These are phyloP conservation scores for Melinopterus prodromus DNA, from an alignment of 2,888 invertebrate species.

Conservation along the genomic window DNA sequence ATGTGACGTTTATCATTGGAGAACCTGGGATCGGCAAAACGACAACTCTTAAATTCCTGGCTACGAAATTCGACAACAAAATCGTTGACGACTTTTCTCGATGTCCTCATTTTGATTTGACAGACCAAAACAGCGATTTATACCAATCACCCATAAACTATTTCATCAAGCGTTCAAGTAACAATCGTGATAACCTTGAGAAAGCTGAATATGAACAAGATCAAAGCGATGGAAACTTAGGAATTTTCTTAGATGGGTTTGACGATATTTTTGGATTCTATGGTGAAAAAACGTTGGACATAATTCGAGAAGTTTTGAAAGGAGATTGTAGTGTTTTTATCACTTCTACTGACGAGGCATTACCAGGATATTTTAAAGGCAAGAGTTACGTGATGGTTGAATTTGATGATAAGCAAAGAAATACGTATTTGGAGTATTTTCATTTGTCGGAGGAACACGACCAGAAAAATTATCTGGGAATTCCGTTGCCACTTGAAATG, in stretches of 20 bases:
- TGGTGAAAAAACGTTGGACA: not conserved
- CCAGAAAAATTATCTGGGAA: not conserved
- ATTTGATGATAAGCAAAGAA: not conserved
- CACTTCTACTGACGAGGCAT: not conserved
- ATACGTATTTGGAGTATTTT: not conserved
- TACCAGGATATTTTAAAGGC: not conserved
- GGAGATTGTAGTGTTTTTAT: not conserved
- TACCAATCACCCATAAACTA: not conserved
- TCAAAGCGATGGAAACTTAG: not conserved
- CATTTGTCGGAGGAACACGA: not conserved
- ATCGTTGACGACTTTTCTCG: not conserved
- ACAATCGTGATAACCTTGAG: not conserved
- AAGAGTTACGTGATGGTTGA: not conserved
- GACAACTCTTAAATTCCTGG: not conserved
- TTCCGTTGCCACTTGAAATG: not conserved
- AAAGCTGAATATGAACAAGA: not conserved
- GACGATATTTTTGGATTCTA: not conserved
- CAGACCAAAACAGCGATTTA: not conserved
- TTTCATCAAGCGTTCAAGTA: not conserved
- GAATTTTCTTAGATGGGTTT: not conserved
- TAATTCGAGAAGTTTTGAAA: not conserved
- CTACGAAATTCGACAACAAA: not conserved
- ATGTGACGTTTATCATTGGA: not conserved
- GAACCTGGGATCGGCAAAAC: not conserved
- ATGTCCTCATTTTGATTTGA: not conserved